Base-by-base conservation (phyloP, 92 coral and sea anemone species). In the Palythoa caribaeorum region DNA sequence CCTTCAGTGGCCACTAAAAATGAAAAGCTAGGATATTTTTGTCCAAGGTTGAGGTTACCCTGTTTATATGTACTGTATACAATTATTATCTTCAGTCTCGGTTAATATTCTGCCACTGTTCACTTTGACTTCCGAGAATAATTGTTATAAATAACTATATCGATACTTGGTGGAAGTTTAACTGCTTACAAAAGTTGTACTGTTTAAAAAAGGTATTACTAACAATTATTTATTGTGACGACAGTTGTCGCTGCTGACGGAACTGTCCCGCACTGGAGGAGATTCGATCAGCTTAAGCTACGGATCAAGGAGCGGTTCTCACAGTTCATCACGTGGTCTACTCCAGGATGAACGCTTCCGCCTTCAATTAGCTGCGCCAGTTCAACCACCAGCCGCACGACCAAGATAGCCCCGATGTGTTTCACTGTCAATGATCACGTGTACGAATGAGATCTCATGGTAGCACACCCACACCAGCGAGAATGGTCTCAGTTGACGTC, bases 201-300 rank as follows among this genome's bases (percentile, higher is more conserved):
- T 44, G 50, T 44, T 3, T 44, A 44, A 8, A 4, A 2, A 51
- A 17, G 2, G 35, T 20, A 48, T 21, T 21, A n/a, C 20, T 81
- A 81, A 66, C 86, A 11, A 44, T 1, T 37, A 2, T 52, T 36
- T 65, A n/a, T 87, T 85, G 48, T 47, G 40, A 17, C 78, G 84
- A 54, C 90, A 95, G 98, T 70, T 93, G 38, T 95, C 96, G 74
- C 92, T 95, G 60, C 87, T 95, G 50, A 83, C 96, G 53, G 98
- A 95, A 83, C 88, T 95, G 54, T 93, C 98, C 71, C 94, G 90
- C 20, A 77, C 94, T 11, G 88, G 90, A 84, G 88, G 92, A 84
- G 96, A 90, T 28, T 83, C 84, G 21, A 72, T 95, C 15, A 91
- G 88, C 75, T 39, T 93, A 9, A 91, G 88, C 63, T 95, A 95